Conservation (phyloP, 1,140 invertebrate species). For the Platorchestia sp. region DNA sequence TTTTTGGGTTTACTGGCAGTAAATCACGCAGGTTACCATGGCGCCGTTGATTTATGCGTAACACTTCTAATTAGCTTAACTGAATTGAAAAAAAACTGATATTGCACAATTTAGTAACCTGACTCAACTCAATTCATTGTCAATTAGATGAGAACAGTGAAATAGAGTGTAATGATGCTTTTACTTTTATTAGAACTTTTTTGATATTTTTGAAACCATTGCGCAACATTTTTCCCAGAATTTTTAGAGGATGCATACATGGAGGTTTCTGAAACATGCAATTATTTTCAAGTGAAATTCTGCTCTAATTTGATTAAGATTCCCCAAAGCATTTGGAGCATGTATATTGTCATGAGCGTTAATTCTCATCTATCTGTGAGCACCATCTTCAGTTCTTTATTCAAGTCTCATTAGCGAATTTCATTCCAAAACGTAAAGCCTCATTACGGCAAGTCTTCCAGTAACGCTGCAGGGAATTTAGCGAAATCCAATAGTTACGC, state of each 20-base stretch:
- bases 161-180: background rate
- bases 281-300: background rate
- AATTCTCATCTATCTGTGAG: background rate
- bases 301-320: background rate
- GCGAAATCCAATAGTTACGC: slow-evolving; percentile 13
- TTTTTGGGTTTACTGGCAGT: background rate
- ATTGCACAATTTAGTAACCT: background rate
- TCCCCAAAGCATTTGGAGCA: background rate
- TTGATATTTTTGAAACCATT: background rate
- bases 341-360: background rate
- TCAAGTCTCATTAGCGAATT: slow-evolving; percentile 11
- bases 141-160: background rate
- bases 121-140: background rate
- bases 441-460: background rate
- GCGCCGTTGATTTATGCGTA: background rate
- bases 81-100: background rate
- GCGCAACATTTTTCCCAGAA: background rate
- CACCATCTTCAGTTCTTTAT: background rate
- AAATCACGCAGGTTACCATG: background rate
- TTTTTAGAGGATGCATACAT: background rate
- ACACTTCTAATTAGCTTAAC: background rate
- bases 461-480: background rate
- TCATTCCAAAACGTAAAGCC: background rate
- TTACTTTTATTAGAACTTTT: background rate
- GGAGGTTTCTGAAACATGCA: background rate